Conservation (phyloP, 2,888 invertebrate species). For the Hyalella azteca region DNA sequence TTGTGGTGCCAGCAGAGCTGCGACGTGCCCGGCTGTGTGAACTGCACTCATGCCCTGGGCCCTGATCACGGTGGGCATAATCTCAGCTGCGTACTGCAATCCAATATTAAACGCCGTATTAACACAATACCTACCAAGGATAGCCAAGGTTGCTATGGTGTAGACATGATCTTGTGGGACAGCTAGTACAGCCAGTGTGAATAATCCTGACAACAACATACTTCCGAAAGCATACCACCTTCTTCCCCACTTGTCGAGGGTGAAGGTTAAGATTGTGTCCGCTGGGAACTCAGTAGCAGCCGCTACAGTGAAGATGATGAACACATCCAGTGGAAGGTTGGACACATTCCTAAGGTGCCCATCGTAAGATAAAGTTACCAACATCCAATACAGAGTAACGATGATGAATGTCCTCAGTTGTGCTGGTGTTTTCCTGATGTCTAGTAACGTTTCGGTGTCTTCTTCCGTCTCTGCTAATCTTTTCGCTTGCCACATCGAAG, state of each 20-base stretch:
- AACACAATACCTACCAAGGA: conserved; percentile 86
- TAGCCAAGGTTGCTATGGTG: conserved; percentile 68
- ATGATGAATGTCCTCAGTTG: background rate
- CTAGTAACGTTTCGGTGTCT: conserved; percentile 65
- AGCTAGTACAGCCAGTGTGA: conserved; percentile 83
- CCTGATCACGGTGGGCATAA: conserved; percentile 83
- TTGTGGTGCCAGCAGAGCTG: conserved; percentile 86
- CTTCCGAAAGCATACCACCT: conserved; percentile 86
- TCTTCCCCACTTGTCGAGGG: conserved; percentile 81
- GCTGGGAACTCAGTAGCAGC: conserved; percentile 79
- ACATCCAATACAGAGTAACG: conserved; percentile 65
- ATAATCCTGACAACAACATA: conserved; percentile 82
- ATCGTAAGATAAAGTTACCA: conserved; percentile 85
- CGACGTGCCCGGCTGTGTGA: conserved; percentile 82
- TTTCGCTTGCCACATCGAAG: conserved; percentile 34
- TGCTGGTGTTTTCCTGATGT: conserved; percentile 66
- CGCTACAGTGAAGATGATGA: conserved; percentile 81
- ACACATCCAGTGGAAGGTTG: conserved; percentile 80
- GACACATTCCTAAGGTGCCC: conserved; percentile 85
- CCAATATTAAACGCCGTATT: conserved; percentile 83
- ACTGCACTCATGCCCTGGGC: conserved; percentile 84
- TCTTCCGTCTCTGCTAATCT: background rate
- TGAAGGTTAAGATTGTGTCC: conserved; percentile 83
- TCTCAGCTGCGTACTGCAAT: conserved; percentile 81
- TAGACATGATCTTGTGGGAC: conserved; percentile 72